Percentiles rank a stretch among this genome's conserved stretches.
Evolutionary conservation across 2,797 vertebrate genomes (phyloP).

Genomic region (Cryptoblepharus egeriae): DNA sequence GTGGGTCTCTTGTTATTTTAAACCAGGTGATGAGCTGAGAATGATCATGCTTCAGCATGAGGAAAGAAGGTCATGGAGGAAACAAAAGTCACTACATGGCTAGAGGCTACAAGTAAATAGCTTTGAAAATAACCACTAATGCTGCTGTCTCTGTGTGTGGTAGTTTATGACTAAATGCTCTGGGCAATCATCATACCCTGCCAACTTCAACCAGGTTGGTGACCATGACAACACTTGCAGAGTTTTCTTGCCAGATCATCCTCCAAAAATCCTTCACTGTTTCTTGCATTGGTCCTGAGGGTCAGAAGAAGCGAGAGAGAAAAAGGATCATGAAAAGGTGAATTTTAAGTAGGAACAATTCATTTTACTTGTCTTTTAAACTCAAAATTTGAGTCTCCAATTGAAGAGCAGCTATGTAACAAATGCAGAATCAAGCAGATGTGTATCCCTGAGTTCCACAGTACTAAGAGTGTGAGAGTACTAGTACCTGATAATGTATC

Average conservation of each 20-base stretch:
- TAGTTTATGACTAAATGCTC: neutral
- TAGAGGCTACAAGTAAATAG: neutral
- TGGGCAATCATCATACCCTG: conserved; percentile 83
- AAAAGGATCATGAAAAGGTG: conserved; percentile 15
- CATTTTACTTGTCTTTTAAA: neutral
- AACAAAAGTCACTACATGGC: neutral
- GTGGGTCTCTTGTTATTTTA: neutral
- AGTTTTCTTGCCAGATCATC: conserved; percentile 99
- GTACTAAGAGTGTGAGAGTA: too few relatives aligned
- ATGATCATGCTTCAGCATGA: neutral
- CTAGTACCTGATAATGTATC: too few relatives aligned
- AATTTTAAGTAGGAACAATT: neutral
- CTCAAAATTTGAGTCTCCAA: neutral
- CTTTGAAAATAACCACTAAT: neutral
- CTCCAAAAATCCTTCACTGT: conserved; percentile 99
- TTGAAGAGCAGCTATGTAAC: neutral
- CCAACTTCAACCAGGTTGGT: conserved; percentile 98
- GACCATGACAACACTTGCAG: conserved; percentile 97
- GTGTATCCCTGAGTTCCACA: too few relatives aligned
- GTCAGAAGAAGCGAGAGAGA: conserved; percentile 52
- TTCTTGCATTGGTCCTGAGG: conserved; percentile 95
- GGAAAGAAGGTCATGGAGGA: neutral
- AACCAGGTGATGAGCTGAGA: neutral
- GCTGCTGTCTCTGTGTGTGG: rapidly evolving
- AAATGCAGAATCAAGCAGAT: neutral